Percentiles rank a stretch among this genome's conserved stretches.
These are phyloP conservation scores for Guaruba guarouba DNA, from an alignment of 2,113 vertebrate species.

Conservation along the genomic window DNA sequence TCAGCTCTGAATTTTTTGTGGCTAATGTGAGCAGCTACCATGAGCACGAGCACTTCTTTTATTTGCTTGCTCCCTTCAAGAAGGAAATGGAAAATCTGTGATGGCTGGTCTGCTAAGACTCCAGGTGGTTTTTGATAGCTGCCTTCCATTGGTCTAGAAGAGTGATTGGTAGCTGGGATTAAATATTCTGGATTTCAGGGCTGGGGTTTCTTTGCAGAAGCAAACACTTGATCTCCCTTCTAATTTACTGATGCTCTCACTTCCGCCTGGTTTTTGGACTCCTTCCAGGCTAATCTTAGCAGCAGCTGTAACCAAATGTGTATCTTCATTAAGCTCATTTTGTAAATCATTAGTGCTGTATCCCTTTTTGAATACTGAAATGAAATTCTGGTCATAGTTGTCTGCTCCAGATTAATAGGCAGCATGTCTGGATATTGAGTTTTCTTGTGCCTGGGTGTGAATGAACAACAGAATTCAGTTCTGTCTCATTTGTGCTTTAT, in stretches of 20 bases:
- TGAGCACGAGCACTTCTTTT: background rate
- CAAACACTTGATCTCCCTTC: background rate
- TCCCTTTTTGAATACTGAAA: background rate
- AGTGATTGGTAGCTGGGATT: background rate
- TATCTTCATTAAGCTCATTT: background rate
- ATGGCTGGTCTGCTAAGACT: background rate
- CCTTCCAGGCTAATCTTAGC: background rate
- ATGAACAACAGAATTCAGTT: background rate
- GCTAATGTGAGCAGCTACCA: background rate
- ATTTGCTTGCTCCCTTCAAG: background rate
- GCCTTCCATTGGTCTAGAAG: background rate
- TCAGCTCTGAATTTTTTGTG: background rate
- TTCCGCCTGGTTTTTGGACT: background rate
- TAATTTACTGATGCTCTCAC: background rate
- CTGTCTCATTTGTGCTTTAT: background rate
- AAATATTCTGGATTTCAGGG: background rate
- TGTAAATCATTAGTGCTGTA: background rate
- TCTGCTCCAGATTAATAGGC: background rate
- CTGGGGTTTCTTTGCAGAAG: background rate
- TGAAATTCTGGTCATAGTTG: background rate
- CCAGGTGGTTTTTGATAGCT: background rate
- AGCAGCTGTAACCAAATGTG: constrained; percentile 31
- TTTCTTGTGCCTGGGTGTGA: background rate
- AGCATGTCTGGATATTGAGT: background rate
- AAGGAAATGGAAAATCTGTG: background rate